Evolutionary conservation across 2,888 invertebrate species (phyloP), one percentile per base, ranked within the genome.

Genomic region (Deilephila elpenor): DNA sequence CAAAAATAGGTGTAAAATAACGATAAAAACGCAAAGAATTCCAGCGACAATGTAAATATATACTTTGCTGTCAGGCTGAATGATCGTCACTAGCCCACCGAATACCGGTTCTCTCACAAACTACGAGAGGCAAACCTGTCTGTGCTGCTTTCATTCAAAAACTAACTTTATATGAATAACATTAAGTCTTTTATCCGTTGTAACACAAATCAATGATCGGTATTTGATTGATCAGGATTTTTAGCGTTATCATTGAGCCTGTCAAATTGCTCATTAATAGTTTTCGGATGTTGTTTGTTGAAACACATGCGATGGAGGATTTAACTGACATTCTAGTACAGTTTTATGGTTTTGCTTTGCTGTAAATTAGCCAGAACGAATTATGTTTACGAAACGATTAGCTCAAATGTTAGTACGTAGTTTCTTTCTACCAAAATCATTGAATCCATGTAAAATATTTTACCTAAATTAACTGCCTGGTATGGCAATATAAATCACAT

Each of bases 1-100:
- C 37, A 61, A 72, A 34, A 20, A 20, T 62, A 61, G 29, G 37
- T 61, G 34, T 71, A 7, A 44, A 71, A 71, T 59, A 37, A 25
- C 56, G 59, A 71, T 70, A 59, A 70, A 70, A 60, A 73, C 14
- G 32, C 6, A 32, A 70, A 34, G 51, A 70, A 70, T 73, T 70
- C 61, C 60, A 61, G 44, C 53, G 25, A 20, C 70, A 32, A 60
- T 61, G 70, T 70, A 70, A 73, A 73, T 61, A 73, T 73, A 73
- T 60, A 60, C 25, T 70, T 70, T 70, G n/a, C 32, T 70, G 70
- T 70, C 73, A 73, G 60, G n/a, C 70, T 73, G 73, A 59, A 71
- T 71, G 53, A 59, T 59, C 59, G 56, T 59, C 59, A 59, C 70
- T 20, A 71, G 59, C 70, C 32, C 59, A 34, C n/a, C 14, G 59